Base-by-base conservation (phyloP, 2,113 vertebrate genomes). In the Pholis gunnellus region DNA sequence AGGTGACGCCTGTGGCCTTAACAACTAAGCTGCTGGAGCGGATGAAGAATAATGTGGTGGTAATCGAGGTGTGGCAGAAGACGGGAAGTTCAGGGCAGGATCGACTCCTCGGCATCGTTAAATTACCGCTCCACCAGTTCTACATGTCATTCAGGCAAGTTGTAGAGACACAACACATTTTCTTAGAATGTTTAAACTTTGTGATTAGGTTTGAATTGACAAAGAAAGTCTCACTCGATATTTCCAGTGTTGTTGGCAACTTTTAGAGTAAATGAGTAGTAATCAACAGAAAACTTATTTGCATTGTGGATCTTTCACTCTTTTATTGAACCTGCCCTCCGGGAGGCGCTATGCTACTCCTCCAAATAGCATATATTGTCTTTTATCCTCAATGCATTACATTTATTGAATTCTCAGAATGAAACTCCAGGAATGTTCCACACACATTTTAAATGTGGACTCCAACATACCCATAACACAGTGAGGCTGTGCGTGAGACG, bases 101-200 rank as follows among this genome's bases (percentile, higher is more conserved):
- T 88, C 94, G 77, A 34, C 95, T 99, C 22, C 92, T 99, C 0
- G 98, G 98, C 29, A 93, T 99, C 2, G 97, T 96, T 80, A 99
- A 99, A 81, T 94, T 99, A 72, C 97, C 98, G 64, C 95, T 99
- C 14, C 97, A 99, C 81, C 98, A 99, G 90, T 99, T 99, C 92
- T 99, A 98, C 92, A 89, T 99, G 95, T 99, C 98, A 0, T 99
- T 98, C 94, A 98, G 95, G 98, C 97, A 94, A 96, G 63, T 83
- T 1, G 5, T 27, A 1, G 17, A 77, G 29, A 31, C 6, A 44
- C 1, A n/a, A n/a, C 9, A 5, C 9, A 36, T 29, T 27, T 54
- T 38, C 34, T 9, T 20, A 36, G 6, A 50, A 54, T 72, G n/a
- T 2, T 44, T n/a, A 6, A 46, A 68, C 13, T 71, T 36, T 15